Evolutionary conservation across 2,797 vertebrate species (phyloP).

Genomic region (Rhinatrema bivittatum): DNA sequence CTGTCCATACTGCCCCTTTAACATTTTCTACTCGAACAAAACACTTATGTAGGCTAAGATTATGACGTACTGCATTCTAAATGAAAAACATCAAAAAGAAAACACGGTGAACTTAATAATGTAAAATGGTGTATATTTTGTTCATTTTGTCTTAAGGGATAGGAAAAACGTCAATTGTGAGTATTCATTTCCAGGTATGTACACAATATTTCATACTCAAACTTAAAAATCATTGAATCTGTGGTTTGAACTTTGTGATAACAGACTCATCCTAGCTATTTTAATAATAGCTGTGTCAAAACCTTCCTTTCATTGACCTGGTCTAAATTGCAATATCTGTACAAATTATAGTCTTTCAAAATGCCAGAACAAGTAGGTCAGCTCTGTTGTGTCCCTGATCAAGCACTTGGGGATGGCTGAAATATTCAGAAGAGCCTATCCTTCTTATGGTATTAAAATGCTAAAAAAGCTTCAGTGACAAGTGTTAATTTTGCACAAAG

Average conservation of each 20-base stretch:
- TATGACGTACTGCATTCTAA: constrained; percentile 97
- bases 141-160: constrained; percentile 57
- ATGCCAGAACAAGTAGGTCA: constrained; percentile 79
- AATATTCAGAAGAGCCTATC: constrained; percentile 76
- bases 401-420: constrained; percentile 72
- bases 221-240: constrained; percentile 69
- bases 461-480: constrained; percentile 69
- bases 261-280: constrained; percentile 85
- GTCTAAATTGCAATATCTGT: constrained; percentile 90
- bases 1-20: constrained; percentile 97
- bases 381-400: constrained; percentile 72
- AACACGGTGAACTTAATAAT: constrained; percentile 53
- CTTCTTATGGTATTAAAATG: constrained; percentile 75
- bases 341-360: constrained; percentile 87
- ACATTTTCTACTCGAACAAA: constrained; percentile 98
- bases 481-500: constrained; percentile 75
- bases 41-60: constrained; percentile 99
- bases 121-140: constrained; percentile 41
- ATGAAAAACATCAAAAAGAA: constrained; percentile 47
- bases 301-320: constrained; percentile 79
- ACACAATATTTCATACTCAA: constrained; percentile 49
- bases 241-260: constrained; percentile 80
- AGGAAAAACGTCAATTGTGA: constrained; percentile 50
- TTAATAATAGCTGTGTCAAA: constrained; percentile 95
- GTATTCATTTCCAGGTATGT: constrained; percentile 57